phyloP scores from a whole-genome alignment of 2,797 vertebrate genomes.

The Pantherophis vulpinus region DNA sequence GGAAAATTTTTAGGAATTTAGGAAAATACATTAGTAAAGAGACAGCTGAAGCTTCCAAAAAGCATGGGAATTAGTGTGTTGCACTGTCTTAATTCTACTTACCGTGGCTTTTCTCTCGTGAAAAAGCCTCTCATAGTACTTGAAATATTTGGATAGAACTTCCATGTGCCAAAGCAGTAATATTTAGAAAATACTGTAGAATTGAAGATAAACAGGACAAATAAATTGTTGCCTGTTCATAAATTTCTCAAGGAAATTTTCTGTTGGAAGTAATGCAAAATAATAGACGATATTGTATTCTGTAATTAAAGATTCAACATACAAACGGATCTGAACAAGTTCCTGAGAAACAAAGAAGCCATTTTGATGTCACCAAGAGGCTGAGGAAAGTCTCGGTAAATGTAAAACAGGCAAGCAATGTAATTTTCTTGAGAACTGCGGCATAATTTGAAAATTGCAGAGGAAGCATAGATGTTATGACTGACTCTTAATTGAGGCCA shows the following conservation, averaged over 20 bases:
- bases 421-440: neutral
- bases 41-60: neutral
- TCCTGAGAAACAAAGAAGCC: neutral
- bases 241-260: neutral
- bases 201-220: too few species aligned
- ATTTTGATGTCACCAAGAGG: neutral
- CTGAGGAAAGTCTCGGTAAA: neutral
- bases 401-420: neutral
- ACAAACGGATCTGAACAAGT: neutral
- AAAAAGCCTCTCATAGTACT: neutral
- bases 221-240: neutral
- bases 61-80: too few species aligned
- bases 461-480: conserved; percentile 12
- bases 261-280: neutral
- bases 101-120: neutral
- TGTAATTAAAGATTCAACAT: neutral
- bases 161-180: neutral
- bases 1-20: neutral
- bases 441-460: neutral
- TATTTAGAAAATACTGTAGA: neutral
- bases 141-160: neutral
- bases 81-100: too few species aligned
- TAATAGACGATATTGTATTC: neutral
- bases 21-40: neutral
- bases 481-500: conserved; percentile 1